Evolutionary conservation across 2,797 vertebrate species (phyloP).

Genomic region (Danionella dracula): DNA sequence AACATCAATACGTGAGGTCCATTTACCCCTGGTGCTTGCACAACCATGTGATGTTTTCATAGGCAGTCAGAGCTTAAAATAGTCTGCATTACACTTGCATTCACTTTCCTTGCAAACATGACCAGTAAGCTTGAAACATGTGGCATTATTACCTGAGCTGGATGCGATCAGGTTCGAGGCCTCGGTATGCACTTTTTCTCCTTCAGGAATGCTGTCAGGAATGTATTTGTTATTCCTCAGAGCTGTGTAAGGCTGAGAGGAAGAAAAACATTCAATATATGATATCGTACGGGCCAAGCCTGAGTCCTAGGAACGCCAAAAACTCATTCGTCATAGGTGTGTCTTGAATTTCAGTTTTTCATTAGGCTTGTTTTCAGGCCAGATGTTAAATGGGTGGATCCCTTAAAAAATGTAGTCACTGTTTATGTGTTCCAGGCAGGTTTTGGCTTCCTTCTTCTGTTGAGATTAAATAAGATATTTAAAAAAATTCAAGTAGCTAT

Average conservation of each 20-base stretch:
- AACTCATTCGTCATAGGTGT: slow-evolving; percentile 7
- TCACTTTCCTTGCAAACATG: too few relatives aligned
- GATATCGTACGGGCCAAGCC: slow-evolving; percentile 10
- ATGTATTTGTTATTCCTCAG: slow-evolving; percentile 69
- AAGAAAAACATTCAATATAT: slow-evolving; percentile 4
- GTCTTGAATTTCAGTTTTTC: slow-evolving; percentile 12
- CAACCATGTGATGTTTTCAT: too few relatives aligned
- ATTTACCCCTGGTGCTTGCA: background rate
- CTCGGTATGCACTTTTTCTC: slow-evolving; percentile 69
- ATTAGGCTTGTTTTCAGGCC: slow-evolving; percentile 26
- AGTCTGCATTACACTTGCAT: too few relatives aligned
- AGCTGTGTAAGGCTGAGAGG: background rate
- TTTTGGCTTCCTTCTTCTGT: too few relatives aligned
- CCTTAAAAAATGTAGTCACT: too few relatives aligned
- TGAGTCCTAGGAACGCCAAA: background rate
- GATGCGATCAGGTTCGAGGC: slow-evolving; percentile 37
- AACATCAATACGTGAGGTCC: background rate
- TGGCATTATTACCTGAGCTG: background rate
- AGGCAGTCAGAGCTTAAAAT: too few relatives aligned
- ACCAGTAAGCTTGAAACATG: background rate
- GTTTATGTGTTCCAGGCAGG: too few relatives aligned
- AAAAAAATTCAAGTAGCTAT: too few relatives aligned
- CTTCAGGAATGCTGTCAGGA: slow-evolving; percentile 71
- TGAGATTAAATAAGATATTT: too few relatives aligned
- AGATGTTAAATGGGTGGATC: background rate